These are phyloP conservation scores for Polypterus senegalus DNA, from an alignment of 2,113 vertebrate genomes.

Conservation along the genomic window DNA sequence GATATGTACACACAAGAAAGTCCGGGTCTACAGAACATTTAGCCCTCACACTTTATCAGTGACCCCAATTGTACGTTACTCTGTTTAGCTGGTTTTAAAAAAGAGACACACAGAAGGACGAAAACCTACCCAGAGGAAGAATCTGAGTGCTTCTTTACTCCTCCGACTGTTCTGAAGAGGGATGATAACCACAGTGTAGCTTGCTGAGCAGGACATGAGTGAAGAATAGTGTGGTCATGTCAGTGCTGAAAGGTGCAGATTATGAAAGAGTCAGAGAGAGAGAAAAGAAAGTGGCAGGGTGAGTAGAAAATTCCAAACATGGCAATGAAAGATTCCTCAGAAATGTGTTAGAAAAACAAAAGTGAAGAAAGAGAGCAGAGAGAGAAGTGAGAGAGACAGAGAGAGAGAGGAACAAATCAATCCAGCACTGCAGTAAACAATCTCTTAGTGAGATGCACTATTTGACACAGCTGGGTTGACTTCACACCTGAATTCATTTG, in stretches of 20 bases:
- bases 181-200: constrained; percentile 49
- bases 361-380: too few species aligned
- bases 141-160: constrained; percentile 44
- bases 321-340: constrained; percentile 45
- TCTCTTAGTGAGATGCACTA: constrained; percentile 3
- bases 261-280: constrained; percentile 11
- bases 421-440: too few species aligned
- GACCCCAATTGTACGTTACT: too few species aligned
- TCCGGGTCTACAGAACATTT: too few species aligned
- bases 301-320: background rate
- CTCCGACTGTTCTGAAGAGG: constrained; percentile 44
- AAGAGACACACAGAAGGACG: too few species aligned
- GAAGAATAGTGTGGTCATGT: too few species aligned
- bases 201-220: constrained; percentile 23
- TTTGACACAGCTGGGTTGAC: constrained; percentile 23
- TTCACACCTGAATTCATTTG: too few species aligned
- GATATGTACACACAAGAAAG: too few species aligned
- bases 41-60: too few species aligned
- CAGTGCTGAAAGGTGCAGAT: background rate
- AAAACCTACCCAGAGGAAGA: constrained; percentile 46
- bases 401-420: too few species aligned
- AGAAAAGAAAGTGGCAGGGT: constrained; percentile 19
- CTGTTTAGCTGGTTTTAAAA: too few species aligned
- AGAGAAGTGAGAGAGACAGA: too few species aligned
- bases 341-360: constrained; percentile 30